Evolutionary conservation across 2,888 invertebrate genomes (phyloP).

Genomic region (Hesperia comma): DNA sequence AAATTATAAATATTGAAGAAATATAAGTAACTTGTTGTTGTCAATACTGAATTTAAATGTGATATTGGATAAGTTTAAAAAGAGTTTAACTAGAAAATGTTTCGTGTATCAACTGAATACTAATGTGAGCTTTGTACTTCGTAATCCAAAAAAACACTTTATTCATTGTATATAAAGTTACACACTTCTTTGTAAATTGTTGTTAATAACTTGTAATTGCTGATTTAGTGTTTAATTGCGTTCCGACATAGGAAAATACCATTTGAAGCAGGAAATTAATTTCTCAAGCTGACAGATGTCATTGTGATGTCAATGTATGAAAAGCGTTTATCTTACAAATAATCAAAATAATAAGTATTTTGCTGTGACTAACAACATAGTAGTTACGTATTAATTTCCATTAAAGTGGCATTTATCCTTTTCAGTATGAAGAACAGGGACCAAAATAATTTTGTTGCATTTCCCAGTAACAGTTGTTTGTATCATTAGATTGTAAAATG

Average conservation of each 20-base stretch:
- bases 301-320: constrained; percentile 62
- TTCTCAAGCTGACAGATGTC: constrained; percentile 71
- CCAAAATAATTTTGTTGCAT: constrained; percentile 63
- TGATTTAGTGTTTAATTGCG: constrained; percentile 36
- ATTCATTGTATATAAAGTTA: constrained; percentile 25
- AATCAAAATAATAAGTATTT: constrained; percentile 62
- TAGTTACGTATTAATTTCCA: constrained; percentile 41
- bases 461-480: constrained; percentile 61
- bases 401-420: constrained; percentile 46
- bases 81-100: constrained; percentile 52
- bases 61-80: constrained; percentile 44
- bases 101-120: constrained; percentile 51
- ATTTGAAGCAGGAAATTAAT: constrained; percentile 42
- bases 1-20: constrained; percentile 46
- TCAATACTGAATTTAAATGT: constrained; percentile 46
- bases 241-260: constrained; percentile 30
- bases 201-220: constrained; percentile 34
- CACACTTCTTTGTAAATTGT: constrained; percentile 10
- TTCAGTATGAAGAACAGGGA: constrained; percentile 75
- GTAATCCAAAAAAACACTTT: constrained; percentile 35
- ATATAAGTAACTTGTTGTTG: constrained; percentile 49
- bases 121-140: constrained; percentile 59
- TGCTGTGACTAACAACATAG: constrained; percentile 48
- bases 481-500: constrained; percentile 75
- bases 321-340: constrained; percentile 55